Percentiles rank a stretch among this genome's conserved stretches.
Conservation (phyloP, 2,113 vertebrate species). For the Apus apus region DNA sequence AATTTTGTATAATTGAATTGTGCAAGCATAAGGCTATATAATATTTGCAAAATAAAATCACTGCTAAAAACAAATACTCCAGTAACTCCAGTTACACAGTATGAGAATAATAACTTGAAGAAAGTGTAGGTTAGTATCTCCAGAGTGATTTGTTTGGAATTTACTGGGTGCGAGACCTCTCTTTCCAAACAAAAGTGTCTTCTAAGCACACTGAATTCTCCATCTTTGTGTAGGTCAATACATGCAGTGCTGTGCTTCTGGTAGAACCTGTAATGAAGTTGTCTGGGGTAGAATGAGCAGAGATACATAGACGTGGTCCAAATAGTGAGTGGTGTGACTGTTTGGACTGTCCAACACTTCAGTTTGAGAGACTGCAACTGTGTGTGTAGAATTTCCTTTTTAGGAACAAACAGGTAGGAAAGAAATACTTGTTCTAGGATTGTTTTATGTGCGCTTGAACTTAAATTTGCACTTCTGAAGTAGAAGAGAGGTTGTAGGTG, state of each 20-base stretch:
- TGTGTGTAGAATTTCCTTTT: neutral
- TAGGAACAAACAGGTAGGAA: neutral
- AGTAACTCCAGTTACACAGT: neutral
- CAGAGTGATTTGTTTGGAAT: neutral
- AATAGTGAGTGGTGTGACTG: neutral
- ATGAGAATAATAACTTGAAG: neutral
- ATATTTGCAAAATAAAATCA: neutral
- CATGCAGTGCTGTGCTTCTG: neutral
- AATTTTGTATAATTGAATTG: neutral
- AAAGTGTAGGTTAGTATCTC: neutral
- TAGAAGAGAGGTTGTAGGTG: neutral
- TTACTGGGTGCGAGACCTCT: neutral
- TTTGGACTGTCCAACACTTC: neutral
- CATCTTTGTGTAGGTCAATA: neutral
- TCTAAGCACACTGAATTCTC: neutral
- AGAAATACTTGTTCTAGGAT: neutral
- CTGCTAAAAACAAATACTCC: neutral
- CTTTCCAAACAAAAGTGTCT: neutral
- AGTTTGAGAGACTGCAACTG: neutral
- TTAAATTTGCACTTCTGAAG: neutral
- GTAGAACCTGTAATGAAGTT: neutral
- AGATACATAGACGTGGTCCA: neutral
- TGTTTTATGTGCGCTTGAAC: neutral
- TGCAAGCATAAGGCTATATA: neutral
- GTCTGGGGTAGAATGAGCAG: neutral